These are phyloP conservation scores for Eonycteris spelaea DNA, from an alignment of 2,113 vertebrate species.

Conservation along the genomic window DNA sequence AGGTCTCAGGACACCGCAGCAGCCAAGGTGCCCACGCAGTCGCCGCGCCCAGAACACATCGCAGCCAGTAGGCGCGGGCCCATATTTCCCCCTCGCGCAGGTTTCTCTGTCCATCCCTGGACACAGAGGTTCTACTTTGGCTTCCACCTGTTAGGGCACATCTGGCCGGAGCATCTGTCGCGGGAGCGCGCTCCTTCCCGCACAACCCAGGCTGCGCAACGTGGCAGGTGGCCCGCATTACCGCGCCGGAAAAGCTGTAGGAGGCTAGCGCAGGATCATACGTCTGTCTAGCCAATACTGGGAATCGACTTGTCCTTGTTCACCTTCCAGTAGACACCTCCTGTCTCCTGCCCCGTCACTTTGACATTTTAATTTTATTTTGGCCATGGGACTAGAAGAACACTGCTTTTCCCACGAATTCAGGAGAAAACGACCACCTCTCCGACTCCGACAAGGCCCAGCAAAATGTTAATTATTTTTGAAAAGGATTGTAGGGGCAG, in stretches of 20 bases:
- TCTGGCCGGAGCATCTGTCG: fast-evolving
- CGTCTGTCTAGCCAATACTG: fast-evolving
- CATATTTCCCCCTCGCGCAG: background rate
- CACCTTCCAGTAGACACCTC: background rate
- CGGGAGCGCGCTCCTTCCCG: too few species aligned
- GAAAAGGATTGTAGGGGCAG: background rate
- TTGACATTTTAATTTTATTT: background rate
- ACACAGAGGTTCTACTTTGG: background rate
- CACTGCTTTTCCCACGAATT: background rate
- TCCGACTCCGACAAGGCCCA: background rate
- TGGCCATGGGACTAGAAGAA: background rate
- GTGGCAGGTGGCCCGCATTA: fast-evolving
- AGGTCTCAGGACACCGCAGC: background rate
- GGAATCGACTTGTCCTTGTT: too few species aligned
- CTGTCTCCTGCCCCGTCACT: background rate
- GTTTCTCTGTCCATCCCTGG: background rate
- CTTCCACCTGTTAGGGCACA: background rate
- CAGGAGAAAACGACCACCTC: background rate
- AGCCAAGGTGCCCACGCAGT: background rate
- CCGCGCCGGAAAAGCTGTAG: fast-evolving
- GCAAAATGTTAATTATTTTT: background rate
- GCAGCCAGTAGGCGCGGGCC: fast-evolving
- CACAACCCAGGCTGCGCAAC: background rate
- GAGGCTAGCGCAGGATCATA: fast-evolving
- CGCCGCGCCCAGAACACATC: background rate